Base-by-base conservation (phyloP, 2,113 vertebrate species). In the Crotophaga sulcirostris region DNA sequence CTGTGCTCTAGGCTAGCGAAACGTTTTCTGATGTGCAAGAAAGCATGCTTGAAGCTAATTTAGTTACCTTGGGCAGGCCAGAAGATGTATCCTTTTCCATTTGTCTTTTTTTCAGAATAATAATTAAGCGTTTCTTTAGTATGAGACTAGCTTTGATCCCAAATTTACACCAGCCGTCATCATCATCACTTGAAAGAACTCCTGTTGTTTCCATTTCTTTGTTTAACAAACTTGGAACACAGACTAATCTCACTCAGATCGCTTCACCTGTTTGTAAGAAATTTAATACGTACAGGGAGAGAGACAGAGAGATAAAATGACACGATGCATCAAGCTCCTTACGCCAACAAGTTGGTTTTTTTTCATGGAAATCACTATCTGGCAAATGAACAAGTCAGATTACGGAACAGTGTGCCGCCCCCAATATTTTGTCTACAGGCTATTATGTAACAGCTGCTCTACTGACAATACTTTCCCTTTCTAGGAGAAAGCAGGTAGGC, bases 201-300 rank as follows among this genome's bases (percentile, higher is more conserved):
- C 62, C 82, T 76, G 62, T 34, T 56, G 24, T 92, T 93, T 90
- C 88, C 63, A 86, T 40, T 84, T 74, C 44, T 83, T 97, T 94
- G 72, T 91, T 94, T 92, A 70, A 88, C 74, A 87, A 84, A 96
- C 84, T 96, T 85, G 83, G 92, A 96, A 87, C 77, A 67, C 26
- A 7, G 59, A 47, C 49, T 94, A 93, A 62, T 94, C 83, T 95
- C 70, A 45, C 80, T 85, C 68, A 66, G 79, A 96, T 94, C 76
- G 36, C 75, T 89, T 90, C 87, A 97, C 84, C 89, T 94, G 81
- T 94, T 75, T 47, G 23, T 59, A 87, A 79, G 87, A 97, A 96
- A 97, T 45, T 56, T 40, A 93, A 95, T 86, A 94, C 5, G 4
- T 45, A 19, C 2, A 4, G 28, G 10, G 69, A 68, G 56, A 26